Evolutionary conservation across 2,113 vertebrate species (phyloP).

Genomic region (Hystrix cristata): DNA sequence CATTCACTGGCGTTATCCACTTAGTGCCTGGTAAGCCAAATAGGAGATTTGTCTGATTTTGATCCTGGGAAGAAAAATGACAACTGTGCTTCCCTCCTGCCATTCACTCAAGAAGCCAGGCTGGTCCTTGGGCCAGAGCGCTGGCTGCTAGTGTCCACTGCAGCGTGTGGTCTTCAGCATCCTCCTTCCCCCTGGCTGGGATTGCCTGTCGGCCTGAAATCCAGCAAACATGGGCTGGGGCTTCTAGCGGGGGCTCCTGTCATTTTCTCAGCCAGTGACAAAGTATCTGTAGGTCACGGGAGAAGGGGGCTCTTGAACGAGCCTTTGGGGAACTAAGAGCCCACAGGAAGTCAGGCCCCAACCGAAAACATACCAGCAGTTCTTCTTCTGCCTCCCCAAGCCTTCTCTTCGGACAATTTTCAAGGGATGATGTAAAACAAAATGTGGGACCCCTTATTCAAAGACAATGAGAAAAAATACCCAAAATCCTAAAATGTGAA

Average conservation of each 20-base stretch:
- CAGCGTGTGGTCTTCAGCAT: fast-evolving
- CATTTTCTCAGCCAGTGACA: neutral
- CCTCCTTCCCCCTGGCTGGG: neutral
- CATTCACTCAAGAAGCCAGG: neutral
- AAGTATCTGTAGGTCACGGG: neutral
- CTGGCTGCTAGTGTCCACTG: neutral
- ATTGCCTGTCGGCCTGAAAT: neutral
- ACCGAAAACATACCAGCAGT: neutral
- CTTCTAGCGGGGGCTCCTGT: neutral
- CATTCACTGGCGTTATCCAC: slow-evolving; percentile 58
- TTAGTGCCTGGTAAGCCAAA: slow-evolving; percentile 74
- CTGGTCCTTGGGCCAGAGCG: neutral
- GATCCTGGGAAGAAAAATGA: slow-evolving; percentile 61
- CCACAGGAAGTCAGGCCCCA: neutral
- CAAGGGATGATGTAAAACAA: neutral
- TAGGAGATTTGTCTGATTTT: slow-evolving; percentile 75
- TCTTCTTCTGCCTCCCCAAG: neutral
- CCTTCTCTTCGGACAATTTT: neutral
- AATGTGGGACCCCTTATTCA: neutral
- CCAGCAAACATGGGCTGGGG: neutral
- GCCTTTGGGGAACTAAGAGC: neutral
- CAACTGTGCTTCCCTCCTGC: neutral
- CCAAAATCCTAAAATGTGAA: neutral
- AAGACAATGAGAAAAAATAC: neutral
- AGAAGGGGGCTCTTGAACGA: neutral